Conservation (phyloP, 2,888 invertebrate genomes). For the Helobdella robusta region DNA sequence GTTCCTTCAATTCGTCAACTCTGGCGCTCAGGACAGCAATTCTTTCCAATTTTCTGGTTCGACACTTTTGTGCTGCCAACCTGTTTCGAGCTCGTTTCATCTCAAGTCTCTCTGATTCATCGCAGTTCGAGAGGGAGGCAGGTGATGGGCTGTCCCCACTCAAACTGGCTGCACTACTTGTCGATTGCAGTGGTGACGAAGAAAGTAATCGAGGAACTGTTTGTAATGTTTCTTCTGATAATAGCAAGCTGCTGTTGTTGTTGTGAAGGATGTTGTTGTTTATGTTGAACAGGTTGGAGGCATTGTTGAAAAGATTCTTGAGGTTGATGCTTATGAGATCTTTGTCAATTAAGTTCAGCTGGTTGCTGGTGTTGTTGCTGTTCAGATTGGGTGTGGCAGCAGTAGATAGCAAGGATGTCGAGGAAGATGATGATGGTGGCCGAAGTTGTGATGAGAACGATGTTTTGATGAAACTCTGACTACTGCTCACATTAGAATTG, state of each 20-base stretch:
- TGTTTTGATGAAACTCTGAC: too few relatives aligned
- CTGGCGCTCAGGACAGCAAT: slow-evolving; percentile 89
- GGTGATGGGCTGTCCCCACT: slow-evolving; percentile 32
- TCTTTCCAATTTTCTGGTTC: slow-evolving; percentile 85
- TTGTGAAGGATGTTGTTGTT: too few relatives aligned
- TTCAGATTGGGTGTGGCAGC: background rate
- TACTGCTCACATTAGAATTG: too few relatives aligned
- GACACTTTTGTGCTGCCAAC: slow-evolving; percentile 90
- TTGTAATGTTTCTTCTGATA: slow-evolving; percentile 57
- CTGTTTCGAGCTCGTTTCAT: slow-evolving; percentile 88
- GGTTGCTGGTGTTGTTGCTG: background rate
- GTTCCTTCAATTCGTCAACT: slow-evolving; percentile 76
- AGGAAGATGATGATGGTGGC: background rate
- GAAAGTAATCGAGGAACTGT: slow-evolving; percentile 62
- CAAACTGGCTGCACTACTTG: slow-evolving; percentile 10
- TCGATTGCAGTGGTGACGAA: slow-evolving; percentile 38
- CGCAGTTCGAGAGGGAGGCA: slow-evolving; percentile 88
- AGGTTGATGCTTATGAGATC: too few relatives aligned
- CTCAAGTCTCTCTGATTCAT: slow-evolving; percentile 89
- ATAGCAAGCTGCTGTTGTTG: too few relatives aligned
- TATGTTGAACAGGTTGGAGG: too few relatives aligned
- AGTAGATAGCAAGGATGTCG: background rate
- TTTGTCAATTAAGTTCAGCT: too few relatives aligned
- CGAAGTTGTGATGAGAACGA: too few relatives aligned
- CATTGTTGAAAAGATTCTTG: too few relatives aligned